Percentiles rank a stretch among this genome's conserved stretches.
Conservation (phyloP, 2,113 vertebrate genomes). For the Xiphorhynchus elegans region DNA sequence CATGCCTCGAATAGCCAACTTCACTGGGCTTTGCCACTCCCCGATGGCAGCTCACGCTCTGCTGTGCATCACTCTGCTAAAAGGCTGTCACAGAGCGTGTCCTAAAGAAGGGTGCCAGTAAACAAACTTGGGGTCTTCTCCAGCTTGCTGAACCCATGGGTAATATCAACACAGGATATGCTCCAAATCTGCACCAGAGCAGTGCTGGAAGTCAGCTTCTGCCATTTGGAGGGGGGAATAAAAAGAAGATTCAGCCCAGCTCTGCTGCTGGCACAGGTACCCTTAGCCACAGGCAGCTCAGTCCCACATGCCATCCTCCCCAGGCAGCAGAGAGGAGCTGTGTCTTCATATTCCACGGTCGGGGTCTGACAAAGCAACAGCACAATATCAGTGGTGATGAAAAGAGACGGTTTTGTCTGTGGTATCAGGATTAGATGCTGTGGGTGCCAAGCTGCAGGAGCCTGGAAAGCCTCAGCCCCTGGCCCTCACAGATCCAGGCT, state of each 20-base stretch:
- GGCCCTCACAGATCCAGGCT: neutral
- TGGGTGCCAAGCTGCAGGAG: constrained; percentile 32
- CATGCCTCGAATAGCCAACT: neutral
- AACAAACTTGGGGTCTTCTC: neutral
- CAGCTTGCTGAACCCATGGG: rapidly evolving
- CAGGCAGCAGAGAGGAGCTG: neutral
- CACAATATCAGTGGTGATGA: neutral
- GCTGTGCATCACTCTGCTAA: neutral
- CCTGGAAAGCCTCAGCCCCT: neutral
- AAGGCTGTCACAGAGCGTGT: neutral
- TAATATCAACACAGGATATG: neutral
- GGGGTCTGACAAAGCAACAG: rapidly evolving
- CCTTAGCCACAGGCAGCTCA: neutral
- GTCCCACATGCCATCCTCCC: neutral
- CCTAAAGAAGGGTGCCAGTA: neutral
- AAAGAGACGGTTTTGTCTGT: neutral
- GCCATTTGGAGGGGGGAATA: neutral
- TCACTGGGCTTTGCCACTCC: neutral
- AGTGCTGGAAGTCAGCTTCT: neutral
- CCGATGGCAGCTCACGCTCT: neutral
- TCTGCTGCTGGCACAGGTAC: neutral
- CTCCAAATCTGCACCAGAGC: rapidly evolving
- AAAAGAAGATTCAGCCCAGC: neutral
- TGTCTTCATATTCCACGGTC: rapidly evolving
- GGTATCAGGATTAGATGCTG: neutral